Base-by-base conservation (phyloP, 2,113 vertebrate genomes). In the Thalassarche chlororhynchos region DNA sequence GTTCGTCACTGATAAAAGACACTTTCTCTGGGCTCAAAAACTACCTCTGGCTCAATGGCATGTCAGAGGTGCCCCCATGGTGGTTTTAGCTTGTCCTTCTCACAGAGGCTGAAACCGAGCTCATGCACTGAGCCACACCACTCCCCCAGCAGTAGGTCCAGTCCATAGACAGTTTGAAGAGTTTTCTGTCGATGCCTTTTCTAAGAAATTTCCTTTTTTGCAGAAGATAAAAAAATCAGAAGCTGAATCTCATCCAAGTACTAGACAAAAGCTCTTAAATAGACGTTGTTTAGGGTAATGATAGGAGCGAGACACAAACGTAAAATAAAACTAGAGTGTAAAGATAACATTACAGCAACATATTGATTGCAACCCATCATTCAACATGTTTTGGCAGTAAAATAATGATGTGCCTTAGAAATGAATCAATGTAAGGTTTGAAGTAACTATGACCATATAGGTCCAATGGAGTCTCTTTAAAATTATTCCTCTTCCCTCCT, bases 21-120 rank as follows among this genome's bases (percentile, higher is more conserved):
- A 2, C 42, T 20, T 44, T 52, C 46, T 25, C 16, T 8, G 46
- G 36, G 64, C 8, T 78, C 28, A 49, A 1, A 65, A 52, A 8
- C 28, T 2, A 17, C 24, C 29, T 36, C 28, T 14, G 29, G 18
- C 31, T 15, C 60, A 29, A 5, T 2, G 11, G 26, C 26, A 9
- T 0, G 0, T 6, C 24, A 12, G 21, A 44, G 36, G 29, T 47
- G 70, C 3, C 18, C 10, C 20, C 42, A 1, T 0, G 1, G 46
- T 15, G 40, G 5, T 34, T 81, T 40, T 14, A 38, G 44, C 0
- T 2, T 4, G 20, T 52, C 34, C 75, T 44, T 20, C 46, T 15
- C 42, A 3, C 17, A 13, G 2, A 12, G 46, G 55, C 42, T 44
- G 54, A 42, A 55, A 3, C 13, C 4, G 2, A 76, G 57, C 34